Evolutionary conservation across 2,888 invertebrate genomes (phyloP), one percentile per base, ranked within the genome.

Genomic region (Maniola hyperantus): DNA sequence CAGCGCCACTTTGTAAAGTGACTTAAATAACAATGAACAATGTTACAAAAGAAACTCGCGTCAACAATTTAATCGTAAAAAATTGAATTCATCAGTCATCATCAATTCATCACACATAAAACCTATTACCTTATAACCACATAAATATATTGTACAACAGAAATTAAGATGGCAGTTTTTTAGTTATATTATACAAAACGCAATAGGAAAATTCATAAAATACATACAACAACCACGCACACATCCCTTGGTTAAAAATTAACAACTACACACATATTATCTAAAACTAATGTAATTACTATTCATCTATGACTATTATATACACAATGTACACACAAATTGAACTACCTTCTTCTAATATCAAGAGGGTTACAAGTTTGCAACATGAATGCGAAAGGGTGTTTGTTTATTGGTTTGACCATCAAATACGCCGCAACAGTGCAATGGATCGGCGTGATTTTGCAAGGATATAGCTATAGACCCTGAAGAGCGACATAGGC

Each of bases 241-340:
- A 78, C 81, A 78, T 74, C 66, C 68, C 74, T 72, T 74, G 77
- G 72, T 78, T 78, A 81, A 79, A 82, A 81, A 83, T 77, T 80
- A 85, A 85, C 80, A 75, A 72, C 84, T 87, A 88, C 84, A 87
- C 84, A 83, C 83, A 76, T 75, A 79, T 71, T 75, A 75, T 72
- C 83, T 87, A 87, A 73, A 77, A 69, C 84, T 88, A 80, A 78
- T 81, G 18, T 10, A 48, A 11, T 26, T 11, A n/a, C 13, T n/a
- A 80, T 78, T 81, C 79, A 71, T 79, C 84, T 91, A 89, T 80
- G 73, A 79, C 86, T 89, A 88, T 80, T 88, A 88, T 90, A 85
- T 90, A 90, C 90, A 90, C 79, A 88, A 87, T 89, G 81, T 90
- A 90, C 89, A 90, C 89, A 89, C 72, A 80, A 80, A 79, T 79